These are phyloP conservation scores for Isurus oxyrinchus DNA, from an alignment of 2,113 vertebrate genomes.

Conservation along the genomic window DNA sequence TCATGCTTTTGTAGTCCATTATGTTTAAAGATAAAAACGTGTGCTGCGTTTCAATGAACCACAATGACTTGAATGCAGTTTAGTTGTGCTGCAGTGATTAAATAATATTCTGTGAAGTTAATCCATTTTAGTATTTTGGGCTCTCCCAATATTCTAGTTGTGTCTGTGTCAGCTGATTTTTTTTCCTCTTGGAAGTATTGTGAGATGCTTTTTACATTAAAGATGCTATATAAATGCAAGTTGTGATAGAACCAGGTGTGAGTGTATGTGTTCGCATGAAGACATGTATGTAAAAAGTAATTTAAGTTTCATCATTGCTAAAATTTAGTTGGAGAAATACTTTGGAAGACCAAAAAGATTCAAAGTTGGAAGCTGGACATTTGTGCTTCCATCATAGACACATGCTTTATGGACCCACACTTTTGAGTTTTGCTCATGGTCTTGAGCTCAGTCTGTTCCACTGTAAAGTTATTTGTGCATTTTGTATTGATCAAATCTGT, in stretches of 20 bases:
- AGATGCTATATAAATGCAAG: neutral
- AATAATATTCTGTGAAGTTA: neutral
- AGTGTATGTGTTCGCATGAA: neutral
- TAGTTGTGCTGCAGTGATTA: neutral
- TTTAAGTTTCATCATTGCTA: neutral
- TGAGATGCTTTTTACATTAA: neutral
- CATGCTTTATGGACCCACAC: neutral
- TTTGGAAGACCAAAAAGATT: neutral
- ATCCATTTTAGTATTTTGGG: neutral
- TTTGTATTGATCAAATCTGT: neutral
- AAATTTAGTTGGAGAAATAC: neutral
- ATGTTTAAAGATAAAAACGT: neutral
- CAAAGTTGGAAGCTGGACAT: neutral
- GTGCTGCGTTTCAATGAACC: neutral
- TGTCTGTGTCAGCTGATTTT: neutral
- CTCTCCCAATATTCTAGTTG: neutral
- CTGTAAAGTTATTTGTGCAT: neutral
- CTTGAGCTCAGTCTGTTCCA: neutral
- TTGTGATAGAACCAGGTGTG: neutral
- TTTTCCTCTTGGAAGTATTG: neutral
- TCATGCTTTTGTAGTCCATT: neutral
- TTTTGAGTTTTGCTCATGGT: neutral
- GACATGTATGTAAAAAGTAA: no score
- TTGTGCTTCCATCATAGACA: neutral
- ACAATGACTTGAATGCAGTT: neutral